Conservation (phyloP, 37 sponge, comb jelly and placozoan species). For the Crambe crambe region DNA sequence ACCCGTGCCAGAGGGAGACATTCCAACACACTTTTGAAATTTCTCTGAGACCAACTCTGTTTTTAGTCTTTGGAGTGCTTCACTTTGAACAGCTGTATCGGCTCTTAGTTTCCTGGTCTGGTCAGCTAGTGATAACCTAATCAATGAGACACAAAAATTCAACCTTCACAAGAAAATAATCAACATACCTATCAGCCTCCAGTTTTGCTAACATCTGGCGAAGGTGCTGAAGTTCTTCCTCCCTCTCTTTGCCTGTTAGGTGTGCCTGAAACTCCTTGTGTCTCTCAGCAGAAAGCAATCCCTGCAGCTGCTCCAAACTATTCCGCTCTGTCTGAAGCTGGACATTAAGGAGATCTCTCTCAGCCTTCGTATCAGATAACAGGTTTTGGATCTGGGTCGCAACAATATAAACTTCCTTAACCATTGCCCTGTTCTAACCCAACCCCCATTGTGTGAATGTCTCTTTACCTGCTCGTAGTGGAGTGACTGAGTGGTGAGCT, state of each 20-base stretch:
- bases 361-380: constrained; percentile 38
- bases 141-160: not conserved
- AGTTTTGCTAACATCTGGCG: constrained; percentile 48
- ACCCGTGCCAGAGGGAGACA: not conserved
- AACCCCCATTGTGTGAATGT: no score
- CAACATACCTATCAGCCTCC: constrained; percentile 52
- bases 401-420: not conserved
- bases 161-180: not conserved
- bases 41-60: constrained; percentile 50
- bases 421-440: no score
- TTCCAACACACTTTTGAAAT: constrained; percentile 59
- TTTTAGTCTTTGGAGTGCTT: constrained; percentile 43
- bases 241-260: constrained; percentile 54
- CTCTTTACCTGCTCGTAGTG: constrained; percentile 72
- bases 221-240: constrained; percentile 54
- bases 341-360: constrained; percentile 10
- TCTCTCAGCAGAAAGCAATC: constrained; percentile 56
- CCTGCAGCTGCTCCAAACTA: constrained; percentile 52
- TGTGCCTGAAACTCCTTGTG: constrained; percentile 63
- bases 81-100: constrained; percentile 19
- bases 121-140: constrained; percentile 33
- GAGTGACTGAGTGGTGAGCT: constrained; percentile 58
- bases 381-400: not conserved
- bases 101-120: constrained; percentile 34
- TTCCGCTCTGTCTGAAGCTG: constrained; percentile 36